Evolutionary conservation across 35 echinoderm and acorn worm species (phyloP), one percentile per base, ranked within the genome.

Genomic region (Heliocidaris tuberculata): DNA sequence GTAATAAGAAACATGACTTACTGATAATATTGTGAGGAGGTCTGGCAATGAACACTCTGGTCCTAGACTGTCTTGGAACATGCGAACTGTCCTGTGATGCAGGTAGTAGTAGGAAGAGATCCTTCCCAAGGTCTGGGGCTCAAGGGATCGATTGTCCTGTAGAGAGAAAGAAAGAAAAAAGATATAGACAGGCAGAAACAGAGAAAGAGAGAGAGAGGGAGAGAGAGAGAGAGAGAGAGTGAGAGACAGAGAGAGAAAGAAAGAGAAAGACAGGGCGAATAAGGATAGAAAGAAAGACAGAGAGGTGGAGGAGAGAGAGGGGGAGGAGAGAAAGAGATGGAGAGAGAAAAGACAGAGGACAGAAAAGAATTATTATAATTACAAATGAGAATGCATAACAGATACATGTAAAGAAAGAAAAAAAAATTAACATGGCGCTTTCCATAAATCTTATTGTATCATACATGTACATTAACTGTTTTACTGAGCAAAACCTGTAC

Each of bases 81-180:
- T 99, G 48, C 94, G 92, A 24, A 99, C 96, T 0, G 96, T 97
- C 32, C 88, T 86, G 56, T 99, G 98, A 94, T 99, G 94, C 16
- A 99, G 94, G 94, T 99, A 99, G 92, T 99, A 99, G 86, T 93
- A 99, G 30, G 98, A 99, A 3, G 97, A 94, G 50, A 99, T 99
- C 85, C 98, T 50, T 17, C 98, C 98, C 85, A 99, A 90, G 31
- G 98, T 99, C 48, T 93, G 91, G 11, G 97, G 93, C 86, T 97
- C 95, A 17, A 99, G 89, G 31, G 89, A 93, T 8, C 98, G 92
- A 50, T 99, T 96, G 59, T 99, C 98, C 98, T 99, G 31, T 29
- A 56, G 47, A 90, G 17, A 7, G 9, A 54, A 50, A 96, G 42
- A 48, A 95, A 24, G 48, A 89, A 1, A 19, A 85, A 2, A 85